These are phyloP conservation scores for Chaunax sp. DNA, from an alignment of 2,797 vertebrate genomes.

Conservation along the genomic window DNA sequence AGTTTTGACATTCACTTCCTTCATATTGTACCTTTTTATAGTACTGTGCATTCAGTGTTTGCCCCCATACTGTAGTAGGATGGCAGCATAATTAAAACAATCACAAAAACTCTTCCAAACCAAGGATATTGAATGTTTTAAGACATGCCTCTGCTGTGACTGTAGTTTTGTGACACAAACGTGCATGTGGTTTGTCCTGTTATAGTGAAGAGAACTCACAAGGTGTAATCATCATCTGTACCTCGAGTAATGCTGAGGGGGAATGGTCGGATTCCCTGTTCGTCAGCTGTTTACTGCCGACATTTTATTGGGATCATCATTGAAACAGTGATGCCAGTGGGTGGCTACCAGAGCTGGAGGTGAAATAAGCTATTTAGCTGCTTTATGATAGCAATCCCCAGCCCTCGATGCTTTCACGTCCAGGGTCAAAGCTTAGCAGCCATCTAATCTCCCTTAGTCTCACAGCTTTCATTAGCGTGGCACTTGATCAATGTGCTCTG, in stretches of 20 bases:
- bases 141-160: neutral
- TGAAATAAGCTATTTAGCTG: constrained; percentile 86
- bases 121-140: constrained; percentile 2
- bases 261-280: constrained; percentile 46
- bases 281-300: constrained; percentile 69
- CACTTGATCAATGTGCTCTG: constrained; percentile 66
- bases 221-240: constrained; percentile 65
- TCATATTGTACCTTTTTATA: too few relatives aligned
- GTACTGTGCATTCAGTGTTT: constrained; percentile 3
- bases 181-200: too few relatives aligned
- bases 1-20: neutral
- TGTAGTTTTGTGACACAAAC: too few relatives aligned
- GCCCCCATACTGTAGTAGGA: neutral
- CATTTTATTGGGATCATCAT: constrained; percentile 77
- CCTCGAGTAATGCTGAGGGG: constrained; percentile 51
- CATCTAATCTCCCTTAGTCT: constrained; percentile 71
- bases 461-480: constrained; percentile 75
- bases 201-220: neutral
- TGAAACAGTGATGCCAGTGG: constrained; percentile 80
- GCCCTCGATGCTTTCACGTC: constrained; percentile 74
- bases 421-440: constrained; percentile 78
- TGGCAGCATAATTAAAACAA: constrained; percentile 7
- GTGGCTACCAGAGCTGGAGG: constrained; percentile 86
- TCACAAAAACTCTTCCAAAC: constrained; percentile 10
- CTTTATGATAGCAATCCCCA: constrained; percentile 84